Conservation (phyloP, 2,113 vertebrate genomes). For the Spilogale gracilis region DNA sequence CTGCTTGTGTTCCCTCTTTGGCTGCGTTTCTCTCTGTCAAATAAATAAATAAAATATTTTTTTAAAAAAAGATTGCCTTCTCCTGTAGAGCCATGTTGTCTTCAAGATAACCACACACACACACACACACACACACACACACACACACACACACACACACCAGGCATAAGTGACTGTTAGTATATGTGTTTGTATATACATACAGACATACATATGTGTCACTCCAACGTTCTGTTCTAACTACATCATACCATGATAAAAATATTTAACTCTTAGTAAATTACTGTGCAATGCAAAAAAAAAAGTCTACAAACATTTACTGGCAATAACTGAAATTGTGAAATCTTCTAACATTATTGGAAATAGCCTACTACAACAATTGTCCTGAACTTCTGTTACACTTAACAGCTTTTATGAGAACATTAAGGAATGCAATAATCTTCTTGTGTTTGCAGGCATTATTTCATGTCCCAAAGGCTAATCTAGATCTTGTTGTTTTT, state of each 20-base stretch:
- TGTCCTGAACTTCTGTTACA: constrained; percentile 71
- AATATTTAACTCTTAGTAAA: constrained; percentile 45
- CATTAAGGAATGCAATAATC: constrained; percentile 63
- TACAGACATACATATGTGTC: neutral
- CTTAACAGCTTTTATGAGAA: constrained; percentile 72
- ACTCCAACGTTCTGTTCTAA: neutral
- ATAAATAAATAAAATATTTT: no score
- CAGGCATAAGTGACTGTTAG: neutral
- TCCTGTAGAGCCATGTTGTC: neutral
- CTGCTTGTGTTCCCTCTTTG: no score
- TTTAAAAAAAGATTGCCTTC: neutral
- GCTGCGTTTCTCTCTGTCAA: no score
- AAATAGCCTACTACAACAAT: constrained; percentile 70
- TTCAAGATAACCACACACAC: neutral
- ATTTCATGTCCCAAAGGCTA: constrained; percentile 70
- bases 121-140: neutral
- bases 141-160: no score
- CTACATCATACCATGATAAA: neutral
- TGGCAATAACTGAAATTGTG: constrained; percentile 51
- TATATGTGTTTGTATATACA: neutral
- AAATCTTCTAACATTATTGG: constrained; percentile 68
- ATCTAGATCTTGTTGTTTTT: constrained; percentile 52
- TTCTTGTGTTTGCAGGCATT: constrained; percentile 60
- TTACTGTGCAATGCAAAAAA: constrained; percentile 7
- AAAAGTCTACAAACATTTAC: neutral